These are phyloP conservation scores for Sweltsa coloradensis DNA, from an alignment of 1,140 invertebrate genomes.

Conservation along the genomic window DNA sequence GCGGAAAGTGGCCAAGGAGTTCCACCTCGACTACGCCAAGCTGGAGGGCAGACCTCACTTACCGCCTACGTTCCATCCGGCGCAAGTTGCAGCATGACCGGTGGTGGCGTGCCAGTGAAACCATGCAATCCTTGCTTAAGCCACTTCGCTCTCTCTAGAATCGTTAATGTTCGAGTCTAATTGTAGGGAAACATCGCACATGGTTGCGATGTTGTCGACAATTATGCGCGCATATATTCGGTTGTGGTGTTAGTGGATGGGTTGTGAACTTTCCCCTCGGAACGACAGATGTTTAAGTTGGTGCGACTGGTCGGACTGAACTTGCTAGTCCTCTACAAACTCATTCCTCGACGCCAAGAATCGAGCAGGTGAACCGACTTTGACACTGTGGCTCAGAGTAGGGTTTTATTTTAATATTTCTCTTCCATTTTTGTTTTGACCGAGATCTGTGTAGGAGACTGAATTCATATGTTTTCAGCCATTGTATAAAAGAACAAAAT, in stretches of 20 bases:
- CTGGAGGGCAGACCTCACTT: slow-evolving; percentile 72
- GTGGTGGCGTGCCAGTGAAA: not conserved
- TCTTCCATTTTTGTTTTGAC: slow-evolving; percentile 8
- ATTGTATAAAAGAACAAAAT: slow-evolving; percentile 8
- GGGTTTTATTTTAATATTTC: slow-evolving; percentile 9
- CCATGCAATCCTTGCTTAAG: not conserved
- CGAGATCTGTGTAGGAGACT: slow-evolving; percentile 6
- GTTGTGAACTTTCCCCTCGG: not conserved
- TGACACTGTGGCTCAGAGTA: slow-evolving; percentile 9
- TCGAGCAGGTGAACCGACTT: slow-evolving; percentile 2
- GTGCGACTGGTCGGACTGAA: slow-evolving; percentile 10
- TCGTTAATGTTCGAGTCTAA: not conserved
- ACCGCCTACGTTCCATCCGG: slow-evolving; percentile 19
- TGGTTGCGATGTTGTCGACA: not conserved
- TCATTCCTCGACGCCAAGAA: slow-evolving; percentile 8
- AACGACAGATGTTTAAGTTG: slow-evolving; percentile 2
- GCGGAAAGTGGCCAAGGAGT: slow-evolving; percentile 92
- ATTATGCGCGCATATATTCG: not conserved
- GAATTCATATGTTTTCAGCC: not conserved
- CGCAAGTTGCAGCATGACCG: slow-evolving; percentile 11
- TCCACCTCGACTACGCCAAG: slow-evolving; percentile 95
- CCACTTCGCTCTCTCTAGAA: not conserved
- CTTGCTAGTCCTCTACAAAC: slow-evolving; percentile 12
- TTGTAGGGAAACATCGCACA: not conserved
- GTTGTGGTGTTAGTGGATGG: not conserved